These are phyloP conservation scores for Lacanobia wlatinum DNA, from an alignment of 2,888 invertebrate species.

Conservation along the genomic window DNA sequence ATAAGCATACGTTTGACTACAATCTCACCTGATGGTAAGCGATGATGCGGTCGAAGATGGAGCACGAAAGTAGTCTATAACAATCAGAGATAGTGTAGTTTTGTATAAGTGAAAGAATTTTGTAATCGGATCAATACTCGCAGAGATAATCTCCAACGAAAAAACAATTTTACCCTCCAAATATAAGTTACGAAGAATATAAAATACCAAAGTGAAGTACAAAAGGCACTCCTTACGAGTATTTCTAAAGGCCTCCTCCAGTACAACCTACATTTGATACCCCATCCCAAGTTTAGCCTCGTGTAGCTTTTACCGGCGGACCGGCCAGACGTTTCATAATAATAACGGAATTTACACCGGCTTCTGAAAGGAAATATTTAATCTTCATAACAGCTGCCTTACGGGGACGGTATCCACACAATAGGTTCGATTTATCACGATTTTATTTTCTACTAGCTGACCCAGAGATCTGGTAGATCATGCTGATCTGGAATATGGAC, in stretches of 20 bases:
- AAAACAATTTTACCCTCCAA: background rate
- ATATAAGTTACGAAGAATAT: background rate
- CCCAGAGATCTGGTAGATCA: too few relatives aligned
- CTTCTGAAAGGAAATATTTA: constrained; percentile 50
- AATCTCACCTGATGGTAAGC: too few relatives aligned
- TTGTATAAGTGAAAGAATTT: too few relatives aligned
- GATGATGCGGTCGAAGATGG: too few relatives aligned
- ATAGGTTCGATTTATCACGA: constrained; percentile 52
- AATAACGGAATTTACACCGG: constrained; percentile 33
- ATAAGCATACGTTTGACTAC: too few relatives aligned
- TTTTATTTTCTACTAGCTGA: constrained; percentile 24
- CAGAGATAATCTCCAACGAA: background rate
- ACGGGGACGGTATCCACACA: constrained; percentile 45
- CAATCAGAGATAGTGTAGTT: too few relatives aligned
- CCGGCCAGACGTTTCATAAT: constrained; percentile 28
- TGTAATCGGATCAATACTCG: too few relatives aligned
- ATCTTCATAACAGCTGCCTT: constrained; percentile 58
- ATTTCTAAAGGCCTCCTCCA: constrained; percentile 1
- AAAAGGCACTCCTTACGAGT: constrained; percentile 7
- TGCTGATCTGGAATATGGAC: too few relatives aligned
- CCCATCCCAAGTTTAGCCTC: constrained; percentile 18
- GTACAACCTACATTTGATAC: constrained; percentile 15
- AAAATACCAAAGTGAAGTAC: background rate
- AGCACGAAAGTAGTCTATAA: too few relatives aligned
- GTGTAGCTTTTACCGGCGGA: constrained; percentile 30